phyloP scores from a whole-genome alignment of 37 sponge, comb jelly and placozoan species.

The Trichoplax adhaerens region DNA sequence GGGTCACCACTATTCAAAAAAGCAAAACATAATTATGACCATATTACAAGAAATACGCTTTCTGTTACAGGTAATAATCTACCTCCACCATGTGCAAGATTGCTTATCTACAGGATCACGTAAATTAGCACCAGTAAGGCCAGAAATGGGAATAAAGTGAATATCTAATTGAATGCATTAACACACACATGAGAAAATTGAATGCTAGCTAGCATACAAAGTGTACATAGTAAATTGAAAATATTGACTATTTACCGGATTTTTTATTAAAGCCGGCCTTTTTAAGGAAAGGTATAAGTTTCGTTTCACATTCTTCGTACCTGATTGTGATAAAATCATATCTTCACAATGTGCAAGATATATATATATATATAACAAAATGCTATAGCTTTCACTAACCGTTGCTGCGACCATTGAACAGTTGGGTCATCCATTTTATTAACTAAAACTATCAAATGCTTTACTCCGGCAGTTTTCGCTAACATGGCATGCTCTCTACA shows the following conservation, averaged over 20 bases:
- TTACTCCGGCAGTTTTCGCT: conserved; percentile 96
- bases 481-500: conserved; percentile 90
- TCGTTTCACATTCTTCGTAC: conserved; percentile 81
- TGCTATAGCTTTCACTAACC: conserved; percentile 11
- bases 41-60: neutral
- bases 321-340: conserved; percentile 11
- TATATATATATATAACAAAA: neutral
- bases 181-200: neutral
- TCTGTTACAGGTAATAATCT: neutral
- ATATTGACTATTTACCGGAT: conserved; percentile 25
- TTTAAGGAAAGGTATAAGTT: conserved; percentile 86
- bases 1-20: conserved; percentile 46
- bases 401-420: conserved; percentile 69
- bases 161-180: conserved; percentile 33
- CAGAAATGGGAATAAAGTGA: conserved; percentile 87
- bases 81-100: conserved; percentile 75
- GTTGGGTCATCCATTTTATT: conserved; percentile 99
- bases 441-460: conserved; percentile 81
- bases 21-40: neutral
- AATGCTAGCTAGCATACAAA: neutral
- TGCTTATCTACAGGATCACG: conserved; percentile 27
- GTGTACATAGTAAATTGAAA: neutral
- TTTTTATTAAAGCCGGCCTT: conserved; percentile 90
- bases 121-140: conserved; percentile 69
- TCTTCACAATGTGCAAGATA: neutral